Evolutionary conservation across 2,113 vertebrate genomes (phyloP), one percentile per base, ranked within the genome.

Genomic region (Cololabis saira): DNA sequence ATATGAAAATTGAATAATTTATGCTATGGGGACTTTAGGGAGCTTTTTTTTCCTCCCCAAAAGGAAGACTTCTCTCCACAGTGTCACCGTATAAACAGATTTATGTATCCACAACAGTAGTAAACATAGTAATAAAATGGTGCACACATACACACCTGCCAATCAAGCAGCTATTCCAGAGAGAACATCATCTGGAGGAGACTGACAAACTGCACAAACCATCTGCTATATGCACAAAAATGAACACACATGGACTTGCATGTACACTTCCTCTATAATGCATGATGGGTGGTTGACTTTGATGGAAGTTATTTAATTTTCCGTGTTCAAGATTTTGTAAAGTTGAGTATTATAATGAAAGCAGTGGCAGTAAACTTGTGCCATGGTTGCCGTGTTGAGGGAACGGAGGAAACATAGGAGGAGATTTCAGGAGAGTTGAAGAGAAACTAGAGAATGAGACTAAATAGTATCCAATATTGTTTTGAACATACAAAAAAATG

Each of bases 101-200:
- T 67, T 43, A 22, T 19, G 17, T 61, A 22, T 43, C 21, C 54
- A 49, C 17, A 67, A 47, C 44, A 74, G 12, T 17, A 42, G 10
- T 17, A 51, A 44, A 12, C 50, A 14, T 30, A 37, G 53, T 37
- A 43, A 44, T 8, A 57, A n/a, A 30, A 44, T 43, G 21, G 47
- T 41, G 18, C 56, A 45, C 42, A 44, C 45, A 51, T 49, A 58
- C 22, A 30, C 21, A 63, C 61, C 67, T 77, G 80, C 74, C 86
- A 86, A 59, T 84, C 83, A 90, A 52, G 76, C 80, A 55, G 71
- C 45, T 47, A 70, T 67, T 80, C 88, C 72, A 76, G 72, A 67
- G 78, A 82, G 76, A 76, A 64, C 79, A 78, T 85, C 66, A 73
- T 86, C 78, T 78, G 77, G 58, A 78, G 73, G 70, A 77, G 70